Evolutionary conservation across 2,113 vertebrate species (phyloP), one percentile per base, ranked within the genome.

Genomic region (Amblyornis subalaris): DNA sequence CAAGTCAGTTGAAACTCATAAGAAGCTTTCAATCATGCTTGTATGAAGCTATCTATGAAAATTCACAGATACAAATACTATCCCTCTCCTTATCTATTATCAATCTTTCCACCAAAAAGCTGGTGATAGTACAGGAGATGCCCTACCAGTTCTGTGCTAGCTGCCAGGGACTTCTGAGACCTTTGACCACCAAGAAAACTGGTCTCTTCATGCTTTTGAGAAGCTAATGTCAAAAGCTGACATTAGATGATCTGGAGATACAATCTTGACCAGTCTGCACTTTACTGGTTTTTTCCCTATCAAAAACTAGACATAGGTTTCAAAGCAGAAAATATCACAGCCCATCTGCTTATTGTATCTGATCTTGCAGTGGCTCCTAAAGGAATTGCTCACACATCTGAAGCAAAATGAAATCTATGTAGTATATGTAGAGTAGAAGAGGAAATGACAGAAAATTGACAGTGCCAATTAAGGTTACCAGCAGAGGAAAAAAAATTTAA

Each of bases 401-500:
- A 83, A 78, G 33, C 6, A 51, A 90, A 85, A 64, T 60, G 62
- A 83, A 79, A 50, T 3, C 1, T 36, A 26, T 15, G 12, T 29
- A 69, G 10, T 14, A 73, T 65, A 55, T 55, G 21, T 45, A 26
- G 22, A 84, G 42, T 21, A 36, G 12, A 79, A 54, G 33, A 89
- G 8, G 6, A 80, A 86, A 73, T 40, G 3, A 33, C 10, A 14
- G 3, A 65, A 69, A 84, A 69, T 14, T 50, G 24, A 17, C 18
- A 42, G 11, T 35, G 7, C 0, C 6, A 55, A 42, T 84, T 51
- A 51, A 54, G 12, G 6, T 45, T 83, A 50, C 28, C 7, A 38
- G 15, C 2, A 51, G 6, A 25, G 7, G 5, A 2, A n/a, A 61
- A 33, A 22, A 58, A 53, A 31, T 3, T 14, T 1, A 7, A 53